These are phyloP conservation scores for Parnassius glacialis DNA, from an alignment of 2,888 invertebrate genomes.

Conservation along the genomic window DNA sequence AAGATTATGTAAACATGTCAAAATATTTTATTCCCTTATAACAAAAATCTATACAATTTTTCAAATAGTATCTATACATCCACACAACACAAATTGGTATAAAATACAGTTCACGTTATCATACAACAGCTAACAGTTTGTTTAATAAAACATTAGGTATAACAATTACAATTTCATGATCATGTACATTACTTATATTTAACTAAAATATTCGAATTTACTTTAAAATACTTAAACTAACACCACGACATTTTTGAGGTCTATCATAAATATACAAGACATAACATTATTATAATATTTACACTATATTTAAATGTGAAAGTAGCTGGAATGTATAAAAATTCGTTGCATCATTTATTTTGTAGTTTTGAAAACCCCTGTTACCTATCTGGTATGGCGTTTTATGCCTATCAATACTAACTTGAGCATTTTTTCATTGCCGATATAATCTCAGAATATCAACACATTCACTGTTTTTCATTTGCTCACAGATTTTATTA, in stretches of 20 bases:
- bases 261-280: slow-evolving; percentile 64
- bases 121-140: slow-evolving; percentile 64
- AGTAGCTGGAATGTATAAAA: slow-evolving; percentile 30
- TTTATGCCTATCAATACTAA: slow-evolving; percentile 66
- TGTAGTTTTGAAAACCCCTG: slow-evolving; percentile 47
- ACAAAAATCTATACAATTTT: slow-evolving; percentile 46
- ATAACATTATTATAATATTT: slow-evolving; percentile 55
- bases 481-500: slow-evolving; percentile 7
- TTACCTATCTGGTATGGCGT: slow-evolving; percentile 63
- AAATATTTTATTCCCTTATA: slow-evolving; percentile 3
- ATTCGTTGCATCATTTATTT: slow-evolving; percentile 32
- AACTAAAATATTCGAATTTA: slow-evolving; percentile 17
- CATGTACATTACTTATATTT: slow-evolving; percentile 26
- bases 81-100: slow-evolving; percentile 39
- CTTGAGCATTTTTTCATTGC: slow-evolving; percentile 75
- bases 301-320: slow-evolving; percentile 40
- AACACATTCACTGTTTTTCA: slow-evolving; percentile 77
- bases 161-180: slow-evolving; percentile 33
- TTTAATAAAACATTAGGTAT: slow-evolving; percentile 43
- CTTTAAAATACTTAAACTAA: slow-evolving; percentile 44
- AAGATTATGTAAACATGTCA: slow-evolving; percentile 17
- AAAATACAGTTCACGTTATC: slow-evolving; percentile 66
- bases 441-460: slow-evolving; percentile 63
- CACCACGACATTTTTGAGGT: slow-evolving; percentile 46
- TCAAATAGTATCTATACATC: slow-evolving; percentile 39